Conservation (phyloP, 2,888 invertebrate genomes). For the Clivina fossor region DNA sequence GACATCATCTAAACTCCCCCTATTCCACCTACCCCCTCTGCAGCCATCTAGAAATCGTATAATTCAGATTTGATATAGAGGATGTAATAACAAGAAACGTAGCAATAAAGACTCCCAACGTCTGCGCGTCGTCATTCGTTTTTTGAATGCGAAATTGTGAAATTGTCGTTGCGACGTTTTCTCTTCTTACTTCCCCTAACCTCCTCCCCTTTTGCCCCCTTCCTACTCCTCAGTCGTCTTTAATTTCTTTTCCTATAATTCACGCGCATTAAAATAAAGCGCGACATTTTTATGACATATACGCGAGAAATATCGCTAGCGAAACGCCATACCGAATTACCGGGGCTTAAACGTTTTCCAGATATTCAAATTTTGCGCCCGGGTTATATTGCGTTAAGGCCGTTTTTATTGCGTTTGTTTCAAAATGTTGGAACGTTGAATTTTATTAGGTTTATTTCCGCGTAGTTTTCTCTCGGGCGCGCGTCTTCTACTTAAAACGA, state of each 20-base stretch:
- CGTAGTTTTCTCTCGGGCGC: no score
- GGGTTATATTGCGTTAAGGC: no score
- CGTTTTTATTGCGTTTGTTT: no score
- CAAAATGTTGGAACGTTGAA: no score
- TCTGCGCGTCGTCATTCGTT: not conserved
- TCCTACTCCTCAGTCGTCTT: no score
- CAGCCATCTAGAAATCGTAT: constrained; percentile 28
- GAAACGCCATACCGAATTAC: constrained; percentile 46
- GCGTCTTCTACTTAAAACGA: no score
- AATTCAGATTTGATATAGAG: constrained; percentile 50
- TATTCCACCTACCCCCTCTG: no score
- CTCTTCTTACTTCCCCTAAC: no score
- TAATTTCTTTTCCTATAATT: constrained; percentile 51
- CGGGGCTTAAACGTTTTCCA: constrained; percentile 47
- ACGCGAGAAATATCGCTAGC: constrained; percentile 32
- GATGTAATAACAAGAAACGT: constrained; percentile 49
- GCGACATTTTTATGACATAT: constrained; percentile 42
- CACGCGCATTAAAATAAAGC: constrained; percentile 43
- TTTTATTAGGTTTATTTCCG: no score
- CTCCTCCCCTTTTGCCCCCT: no score
- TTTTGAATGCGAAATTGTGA: not conserved
- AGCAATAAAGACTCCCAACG: constrained; percentile 45
- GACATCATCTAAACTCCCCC: no score
- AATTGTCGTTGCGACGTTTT: no score
- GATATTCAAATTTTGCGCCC: constrained; percentile 50